Evolutionary conservation across 2,113 vertebrate species (phyloP).

Genomic region (Engystomops pustulosus): DNA sequence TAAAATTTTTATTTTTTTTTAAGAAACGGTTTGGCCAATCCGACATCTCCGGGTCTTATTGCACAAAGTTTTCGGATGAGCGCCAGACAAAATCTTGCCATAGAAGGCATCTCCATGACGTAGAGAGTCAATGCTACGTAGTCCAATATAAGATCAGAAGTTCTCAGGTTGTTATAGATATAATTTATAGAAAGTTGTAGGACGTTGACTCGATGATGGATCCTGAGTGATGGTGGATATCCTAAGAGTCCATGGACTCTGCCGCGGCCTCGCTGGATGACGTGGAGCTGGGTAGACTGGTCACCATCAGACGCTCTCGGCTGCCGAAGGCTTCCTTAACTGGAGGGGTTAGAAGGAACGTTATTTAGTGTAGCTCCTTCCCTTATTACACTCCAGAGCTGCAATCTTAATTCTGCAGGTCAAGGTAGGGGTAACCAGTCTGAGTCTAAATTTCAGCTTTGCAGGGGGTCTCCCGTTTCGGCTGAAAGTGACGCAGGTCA

Average conservation of each 20-base stretch:
- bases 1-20: background rate
- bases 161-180: no score
- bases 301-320: constrained; percentile 79
- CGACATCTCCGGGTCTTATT: background rate
- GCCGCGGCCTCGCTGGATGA: background rate
- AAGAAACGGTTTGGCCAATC: background rate
- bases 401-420: no score
- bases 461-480: no score
- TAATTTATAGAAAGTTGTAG: no score
- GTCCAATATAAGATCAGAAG: background rate
- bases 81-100: no score
- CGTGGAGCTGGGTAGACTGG: constrained; percentile 59
- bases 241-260: constrained; percentile 31
- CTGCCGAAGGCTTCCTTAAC: constrained; percentile 87
- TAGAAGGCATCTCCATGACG: no score
- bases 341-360: constrained; percentile 63
- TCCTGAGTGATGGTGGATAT: no score
- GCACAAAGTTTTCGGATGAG: background rate
- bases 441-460: no score
- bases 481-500: no score
- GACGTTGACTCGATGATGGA: no score
- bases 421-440: no score
- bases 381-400: no score
- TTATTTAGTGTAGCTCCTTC: background rate
- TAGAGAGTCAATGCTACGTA: background rate